Conservation (phyloP, 2,113 vertebrate genomes). For the Pagrus major region DNA sequence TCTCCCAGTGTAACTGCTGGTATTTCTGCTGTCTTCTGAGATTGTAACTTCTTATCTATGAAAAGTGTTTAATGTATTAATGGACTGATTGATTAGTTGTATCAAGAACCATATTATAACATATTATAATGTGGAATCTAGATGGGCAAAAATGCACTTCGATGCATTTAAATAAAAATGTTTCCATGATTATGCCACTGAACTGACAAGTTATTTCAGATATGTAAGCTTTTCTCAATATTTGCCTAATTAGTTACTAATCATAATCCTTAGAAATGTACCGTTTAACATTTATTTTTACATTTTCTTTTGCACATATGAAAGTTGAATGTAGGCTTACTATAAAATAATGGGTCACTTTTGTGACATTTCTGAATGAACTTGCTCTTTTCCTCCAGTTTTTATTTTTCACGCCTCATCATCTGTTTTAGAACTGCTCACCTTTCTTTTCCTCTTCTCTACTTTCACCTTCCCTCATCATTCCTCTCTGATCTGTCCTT, state of each 20-base stretch:
- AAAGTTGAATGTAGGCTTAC: not conserved
- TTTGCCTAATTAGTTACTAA: not conserved
- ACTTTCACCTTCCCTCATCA: not conserved
- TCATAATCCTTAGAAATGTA: not conserved
- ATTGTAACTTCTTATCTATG: no score
- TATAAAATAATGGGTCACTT: not conserved
- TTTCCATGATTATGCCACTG: not conserved
- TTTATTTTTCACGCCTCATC: not conserved
- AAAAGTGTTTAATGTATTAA: not conserved
- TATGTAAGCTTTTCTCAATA: not conserved
- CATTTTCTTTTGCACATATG: not conserved
- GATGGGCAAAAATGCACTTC: not conserved
- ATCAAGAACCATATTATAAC: not conserved
- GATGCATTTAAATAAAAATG: not conserved
- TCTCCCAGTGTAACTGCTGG: not conserved
- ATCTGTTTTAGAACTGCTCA: constrained; percentile 8
- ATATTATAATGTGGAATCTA: no score
- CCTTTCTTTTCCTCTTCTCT: not conserved
- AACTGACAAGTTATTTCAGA: not conserved
- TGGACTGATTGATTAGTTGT: not conserved
- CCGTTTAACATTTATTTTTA: not conserved
- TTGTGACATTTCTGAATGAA: not conserved
- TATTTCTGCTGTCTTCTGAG: not conserved
- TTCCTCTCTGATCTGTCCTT: constrained; percentile 32
- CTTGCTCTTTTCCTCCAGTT: not conserved